phyloP scores from a whole-genome alignment of 2,888 invertebrate genomes.

The Drosophila anomelani region DNA sequence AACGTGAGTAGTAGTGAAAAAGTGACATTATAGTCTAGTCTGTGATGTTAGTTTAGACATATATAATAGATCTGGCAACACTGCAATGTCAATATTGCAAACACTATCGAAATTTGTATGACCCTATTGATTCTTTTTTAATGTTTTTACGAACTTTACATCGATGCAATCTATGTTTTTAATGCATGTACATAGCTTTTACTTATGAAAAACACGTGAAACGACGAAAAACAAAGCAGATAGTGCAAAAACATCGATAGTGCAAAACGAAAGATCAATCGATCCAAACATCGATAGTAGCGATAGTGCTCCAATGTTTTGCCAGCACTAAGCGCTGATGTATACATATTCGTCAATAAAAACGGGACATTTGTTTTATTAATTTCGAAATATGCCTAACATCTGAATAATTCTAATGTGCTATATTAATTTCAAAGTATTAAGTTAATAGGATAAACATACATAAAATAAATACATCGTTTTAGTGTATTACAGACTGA shows the following conservation, averaged over 20 bases:
- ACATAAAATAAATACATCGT: neutral
- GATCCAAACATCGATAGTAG: too few species aligned
- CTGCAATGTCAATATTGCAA: neutral
- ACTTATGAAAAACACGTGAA: too few species aligned
- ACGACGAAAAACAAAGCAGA: too few species aligned
- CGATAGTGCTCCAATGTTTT: too few species aligned
- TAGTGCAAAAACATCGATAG: too few species aligned
- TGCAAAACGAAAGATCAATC: too few species aligned
- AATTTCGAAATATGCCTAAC: neutral
- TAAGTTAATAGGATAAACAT: neutral
- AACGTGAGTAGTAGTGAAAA: too few species aligned
- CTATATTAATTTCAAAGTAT: neutral
- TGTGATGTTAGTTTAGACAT: neutral
- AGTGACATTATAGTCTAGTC: neutral
- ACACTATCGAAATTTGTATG: too few species aligned
- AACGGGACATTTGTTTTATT: neutral
- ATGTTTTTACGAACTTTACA: too few species aligned
- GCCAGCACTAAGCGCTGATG: neutral
- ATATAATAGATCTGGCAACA: neutral
- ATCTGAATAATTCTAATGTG: neutral
- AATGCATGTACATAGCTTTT: too few species aligned
- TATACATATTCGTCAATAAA: constrained; percentile 1
- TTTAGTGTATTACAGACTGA: neutral
- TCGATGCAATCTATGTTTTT: too few species aligned
- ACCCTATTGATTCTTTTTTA: too few species aligned